Conservation (phyloP, 2,113 vertebrate species). For the Elanus axillaris region DNA sequence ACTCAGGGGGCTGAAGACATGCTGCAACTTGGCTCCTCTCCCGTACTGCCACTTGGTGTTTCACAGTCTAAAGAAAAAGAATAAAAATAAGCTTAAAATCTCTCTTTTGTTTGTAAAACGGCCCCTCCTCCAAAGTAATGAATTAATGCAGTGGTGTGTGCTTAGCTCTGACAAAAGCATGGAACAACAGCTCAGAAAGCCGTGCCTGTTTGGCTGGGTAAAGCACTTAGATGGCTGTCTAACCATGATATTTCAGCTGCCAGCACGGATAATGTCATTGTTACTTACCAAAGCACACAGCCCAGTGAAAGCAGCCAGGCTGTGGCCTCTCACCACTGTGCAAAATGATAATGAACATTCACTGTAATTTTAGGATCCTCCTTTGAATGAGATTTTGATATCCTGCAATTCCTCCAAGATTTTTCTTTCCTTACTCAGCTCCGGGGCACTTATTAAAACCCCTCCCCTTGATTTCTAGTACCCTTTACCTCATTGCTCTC, state of each 20-base stretch:
- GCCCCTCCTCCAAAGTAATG: neutral
- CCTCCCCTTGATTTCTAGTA: neutral
- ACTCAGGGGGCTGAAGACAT: neutral
- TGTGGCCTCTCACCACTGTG: no score
- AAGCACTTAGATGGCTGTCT: neutral
- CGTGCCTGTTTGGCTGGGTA: neutral
- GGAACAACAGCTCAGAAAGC: neutral
- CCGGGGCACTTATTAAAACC: neutral
- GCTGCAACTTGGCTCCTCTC: neutral
- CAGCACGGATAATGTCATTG: neutral
- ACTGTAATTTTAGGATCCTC: neutral
- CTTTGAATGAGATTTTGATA: neutral
- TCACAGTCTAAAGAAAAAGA: neutral
- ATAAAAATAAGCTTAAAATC: slow-evolving; percentile 17
- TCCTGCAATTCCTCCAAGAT: neutral
- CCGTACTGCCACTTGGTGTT: neutral
- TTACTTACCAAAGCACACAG: neutral
- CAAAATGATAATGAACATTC: neutral
- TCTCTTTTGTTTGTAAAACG: neutral
- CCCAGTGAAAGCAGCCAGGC: neutral
- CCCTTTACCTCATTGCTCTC: neutral
- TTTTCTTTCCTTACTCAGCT: neutral
- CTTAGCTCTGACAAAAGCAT: slow-evolving; percentile 20
- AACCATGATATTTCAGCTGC: neutral
- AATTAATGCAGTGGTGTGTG: neutral